Conservation (phyloP, 37 sponge, comb jelly and placozoan genomes). For the Mnemiopsis leidyi region DNA sequence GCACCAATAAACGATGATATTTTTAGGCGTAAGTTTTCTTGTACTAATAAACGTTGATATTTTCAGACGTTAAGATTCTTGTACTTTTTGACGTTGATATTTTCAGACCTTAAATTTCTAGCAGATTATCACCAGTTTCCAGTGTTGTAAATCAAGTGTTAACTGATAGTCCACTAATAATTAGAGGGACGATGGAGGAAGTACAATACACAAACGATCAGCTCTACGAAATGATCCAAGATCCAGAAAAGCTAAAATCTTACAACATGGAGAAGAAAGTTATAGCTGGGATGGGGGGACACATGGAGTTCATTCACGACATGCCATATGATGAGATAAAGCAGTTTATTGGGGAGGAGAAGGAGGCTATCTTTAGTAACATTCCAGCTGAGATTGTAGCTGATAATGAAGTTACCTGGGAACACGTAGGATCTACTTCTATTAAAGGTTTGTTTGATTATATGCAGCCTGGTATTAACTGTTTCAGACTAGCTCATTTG, state of each 20-base stretch:
- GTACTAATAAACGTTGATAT: too few species aligned
- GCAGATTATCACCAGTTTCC: too few species aligned
- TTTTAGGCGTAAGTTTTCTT: too few species aligned
- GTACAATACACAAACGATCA: neutral
- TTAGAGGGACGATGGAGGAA: too few species aligned
- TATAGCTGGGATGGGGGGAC: neutral
- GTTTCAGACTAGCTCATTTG: too few species aligned
- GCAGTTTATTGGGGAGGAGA: neutral
- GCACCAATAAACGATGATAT: too few species aligned
- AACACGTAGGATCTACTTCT: slow-evolving; percentile 30
- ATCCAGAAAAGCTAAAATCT: neutral
- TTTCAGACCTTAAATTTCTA: too few species aligned
- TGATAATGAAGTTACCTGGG: neutral
- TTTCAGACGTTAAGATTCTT: too few species aligned
- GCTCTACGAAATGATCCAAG: neutral
- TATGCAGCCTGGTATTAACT: too few species aligned
- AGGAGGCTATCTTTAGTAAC: neutral
- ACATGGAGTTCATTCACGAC: slow-evolving; percentile 14
- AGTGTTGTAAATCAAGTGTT: too few species aligned
- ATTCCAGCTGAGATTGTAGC: neutral
- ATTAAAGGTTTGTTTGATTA: neutral
- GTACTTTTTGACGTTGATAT: too few species aligned
- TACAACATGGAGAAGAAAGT: neutral
- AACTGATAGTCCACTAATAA: too few species aligned
- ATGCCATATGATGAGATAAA: slow-evolving; percentile 15